Base-by-base conservation (phyloP, 2,888 invertebrate species). In the Diloba caeruleocephala region DNA sequence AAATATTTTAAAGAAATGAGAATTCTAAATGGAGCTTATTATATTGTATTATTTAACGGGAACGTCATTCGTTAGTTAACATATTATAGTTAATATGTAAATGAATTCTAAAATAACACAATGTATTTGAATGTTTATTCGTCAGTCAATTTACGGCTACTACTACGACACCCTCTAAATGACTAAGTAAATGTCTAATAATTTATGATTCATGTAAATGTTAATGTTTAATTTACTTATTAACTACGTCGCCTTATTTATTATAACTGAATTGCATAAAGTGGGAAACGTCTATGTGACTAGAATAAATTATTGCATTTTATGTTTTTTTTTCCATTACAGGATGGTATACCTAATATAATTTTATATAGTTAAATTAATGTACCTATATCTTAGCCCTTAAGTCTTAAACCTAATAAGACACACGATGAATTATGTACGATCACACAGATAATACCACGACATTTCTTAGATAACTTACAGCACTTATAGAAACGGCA, bases 361-460 rank as follows among this genome's bases (percentile, higher is more conserved):
- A 59, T 65, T 59, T 33, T 29, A 34, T 59, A 52, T 42, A 45
- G 52, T 52, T 59, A 42, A 65, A 26, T 59, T 58, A 52, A 65
- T 65, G 52, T 45, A n/a, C n/a, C n/a, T n/a, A 66, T 52, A 33
- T 50, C 31, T 57, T 62, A 59, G 44, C 66, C 64, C 50, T 37
- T 45, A n/a, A n/a, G n/a, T n/a, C n/a, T n/a, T n/a, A n/a, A n/a
- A n/a, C n/a, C 75, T 81, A 75, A 77, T 76, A 72, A 78, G 79
- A 77, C 81, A 76, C 71, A 74, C 71, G 68, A 78, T 77, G 72
- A 77, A 78, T 80, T 74, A 76, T 65, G 66, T 69, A 73, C 73
- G 59, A 36, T 61, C 69, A 41, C 51, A 50, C 50, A 56, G 48
- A 58, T 38, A 68, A 55, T 28, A 52, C 21, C 14, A 26, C 12